A percentile compares a stretch with the other conserved stretches of the same genome.
Conservation (phyloP, 2,888 invertebrate genomes). For the Leptinotarsa tumamoca region DNA sequence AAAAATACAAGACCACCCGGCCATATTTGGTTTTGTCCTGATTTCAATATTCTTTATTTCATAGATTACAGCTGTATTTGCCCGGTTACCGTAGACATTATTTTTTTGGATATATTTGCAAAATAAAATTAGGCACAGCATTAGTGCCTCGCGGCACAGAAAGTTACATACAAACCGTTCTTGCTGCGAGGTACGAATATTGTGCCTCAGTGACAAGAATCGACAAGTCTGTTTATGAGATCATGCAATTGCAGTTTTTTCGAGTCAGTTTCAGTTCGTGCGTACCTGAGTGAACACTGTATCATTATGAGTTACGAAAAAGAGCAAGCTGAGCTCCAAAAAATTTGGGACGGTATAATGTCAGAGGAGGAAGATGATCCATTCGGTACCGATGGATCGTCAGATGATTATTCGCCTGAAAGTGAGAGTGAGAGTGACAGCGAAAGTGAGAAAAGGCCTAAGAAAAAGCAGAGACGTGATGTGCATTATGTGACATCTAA, state of each 20-base stretch:
- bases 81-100: not conserved
- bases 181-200: constrained; percentile 25
- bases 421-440: constrained; percentile 26
- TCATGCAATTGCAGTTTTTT: constrained; percentile 13
- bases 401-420: constrained; percentile 26
- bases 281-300: constrained; percentile 26
- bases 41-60: too few species aligned
- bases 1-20: too few species aligned
- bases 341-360: constrained; percentile 28
- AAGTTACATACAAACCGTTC: constrained; percentile 8
- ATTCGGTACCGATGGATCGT: constrained; percentile 16
- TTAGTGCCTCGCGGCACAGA: constrained; percentile 23
- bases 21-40: too few species aligned
- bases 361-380: constrained; percentile 25
- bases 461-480: constrained; percentile 18
- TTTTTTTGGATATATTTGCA: constrained; percentile 14
- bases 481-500: constrained; percentile 17
- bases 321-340: constrained; percentile 17
- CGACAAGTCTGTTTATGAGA: constrained; percentile 22
- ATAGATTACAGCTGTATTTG: too few species aligned
- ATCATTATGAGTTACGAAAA: constrained; percentile 27
- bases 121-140: constrained; percentile 13
- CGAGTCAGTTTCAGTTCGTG: constrained; percentile 21
- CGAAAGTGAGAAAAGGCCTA: constrained; percentile 19
- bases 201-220: constrained; percentile 18